Evolutionary conservation across 2,888 invertebrate genomes (phyloP), one percentile per base, ranked within the genome.

Genomic region (Phyllotreta striolata): DNA sequence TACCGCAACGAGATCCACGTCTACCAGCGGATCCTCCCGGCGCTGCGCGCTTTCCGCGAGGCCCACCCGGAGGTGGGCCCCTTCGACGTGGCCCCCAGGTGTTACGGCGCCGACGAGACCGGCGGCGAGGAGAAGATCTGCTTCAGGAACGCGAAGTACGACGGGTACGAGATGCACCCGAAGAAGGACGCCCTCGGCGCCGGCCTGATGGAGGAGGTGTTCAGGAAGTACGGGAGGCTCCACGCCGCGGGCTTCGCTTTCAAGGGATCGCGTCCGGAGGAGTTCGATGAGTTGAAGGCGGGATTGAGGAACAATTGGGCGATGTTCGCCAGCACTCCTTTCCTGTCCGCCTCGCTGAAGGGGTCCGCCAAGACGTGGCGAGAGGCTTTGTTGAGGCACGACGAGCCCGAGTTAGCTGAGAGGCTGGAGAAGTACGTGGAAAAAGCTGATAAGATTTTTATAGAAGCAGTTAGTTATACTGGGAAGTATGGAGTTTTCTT

Each of bases 221-320:
- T 74, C 9, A 63, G 67, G 41, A 67, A 69, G 37, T 71, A 74
- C 24, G 76, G 68, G 4, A 64, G 64, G 51, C 70, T 72, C 24
- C 76, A 76, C 58, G 72, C 69, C 9, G 41, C 70, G 13, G 71
- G 72, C 0, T 70, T 70, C 39, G 73, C 69, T 1, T 56, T 70
- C 39, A 70, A 65, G 57, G 59, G 69, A 35, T 49, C 66, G 35
- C 44, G 68, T 34, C 61, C 63, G 0, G 60, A 62, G 41, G 58
- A 59, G 6, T 73, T 66, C 63, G 13, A 63, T 2, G 40, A 65
- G 40, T 1, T 64, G 6, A 9, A 44, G 10, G 35, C 3, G 6
- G 4, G 14, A 0, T 24, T 63, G 9, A 13, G 10, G 7, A 14
- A 61, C n/a, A 51, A 46, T 44, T 64, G 56, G 60, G n/a, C 6